Conservation (phyloP, 2,797 vertebrate genomes). For the Fratercula arctica region DNA sequence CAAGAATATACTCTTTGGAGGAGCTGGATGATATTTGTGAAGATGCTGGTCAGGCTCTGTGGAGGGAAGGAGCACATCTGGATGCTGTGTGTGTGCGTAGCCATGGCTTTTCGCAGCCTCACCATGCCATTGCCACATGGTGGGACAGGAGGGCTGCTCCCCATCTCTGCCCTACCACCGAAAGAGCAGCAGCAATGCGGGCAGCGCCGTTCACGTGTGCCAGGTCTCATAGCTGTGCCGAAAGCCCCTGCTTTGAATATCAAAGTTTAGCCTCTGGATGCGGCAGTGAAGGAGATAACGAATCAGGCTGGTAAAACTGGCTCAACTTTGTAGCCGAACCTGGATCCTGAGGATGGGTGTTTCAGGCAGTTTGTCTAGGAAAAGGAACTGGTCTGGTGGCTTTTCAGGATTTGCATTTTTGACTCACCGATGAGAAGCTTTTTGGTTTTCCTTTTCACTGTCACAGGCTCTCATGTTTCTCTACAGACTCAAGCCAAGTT, state of each 20-base stretch:
- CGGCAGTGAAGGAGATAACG: neutral
- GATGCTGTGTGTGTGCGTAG: neutral
- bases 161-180: rapidly evolving
- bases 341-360: neutral
- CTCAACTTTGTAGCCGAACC: neutral
- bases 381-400: slow-evolving; percentile 51
- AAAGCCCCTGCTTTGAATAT: slow-evolving; percentile 32
- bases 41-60: neutral
- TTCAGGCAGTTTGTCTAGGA: slow-evolving; percentile 33
- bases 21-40: neutral
- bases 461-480: slow-evolving; percentile 44
- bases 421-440: slow-evolving; percentile 24
- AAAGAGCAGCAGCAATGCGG: neutral
- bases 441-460: slow-evolving; percentile 35
- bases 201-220: rapidly evolving
- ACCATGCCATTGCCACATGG: rapidly evolving
- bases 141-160: neutral
- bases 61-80: neutral
- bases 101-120: neutral
- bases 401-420: slow-evolving; percentile 63
- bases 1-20: neutral
- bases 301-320: slow-evolving; percentile 2
- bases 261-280: slow-evolving; percentile 49
- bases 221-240: neutral
- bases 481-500: slow-evolving; percentile 19